A percentile compares a stretch with the other conserved stretches of the same genome.
Conservation (phyloP, 1,140 invertebrate genomes). For the Lepidurus apus region DNA sequence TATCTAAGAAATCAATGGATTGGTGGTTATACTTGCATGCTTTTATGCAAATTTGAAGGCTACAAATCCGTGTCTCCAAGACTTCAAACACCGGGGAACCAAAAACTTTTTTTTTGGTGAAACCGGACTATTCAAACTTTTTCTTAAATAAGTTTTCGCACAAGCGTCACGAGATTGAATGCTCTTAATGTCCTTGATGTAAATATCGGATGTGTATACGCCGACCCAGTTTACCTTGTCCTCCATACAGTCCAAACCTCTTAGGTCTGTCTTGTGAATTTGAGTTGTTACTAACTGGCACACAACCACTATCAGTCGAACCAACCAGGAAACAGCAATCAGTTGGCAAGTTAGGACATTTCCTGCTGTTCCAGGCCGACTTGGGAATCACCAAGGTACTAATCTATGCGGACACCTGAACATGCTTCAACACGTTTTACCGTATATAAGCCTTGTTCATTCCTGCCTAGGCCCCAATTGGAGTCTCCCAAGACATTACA, state of each 20-base stretch:
- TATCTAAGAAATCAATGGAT: too few species aligned
- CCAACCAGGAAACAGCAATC: not conserved
- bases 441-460: not conserved
- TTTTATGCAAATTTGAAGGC: too few species aligned
- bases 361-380: not conserved
- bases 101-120: too few species aligned
- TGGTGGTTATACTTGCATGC: too few species aligned
- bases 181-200: not conserved
- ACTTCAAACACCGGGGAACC: too few species aligned
- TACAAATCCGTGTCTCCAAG: too few species aligned
- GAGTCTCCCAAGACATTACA: not conserved
- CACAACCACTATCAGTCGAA: not conserved
- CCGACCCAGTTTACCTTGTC: conserved; percentile 8
- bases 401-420: not conserved
- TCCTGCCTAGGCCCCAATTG: not conserved
- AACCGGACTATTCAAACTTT: too few species aligned
- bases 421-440: not conserved
- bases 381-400: not conserved
- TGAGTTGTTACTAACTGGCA: not conserved
- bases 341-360: not conserved
- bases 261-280: not conserved
- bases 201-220: not conserved
- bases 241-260: not conserved
- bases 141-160: not conserved
- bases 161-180: not conserved